Conservation (phyloP, 1,140 invertebrate genomes). For the Nylanderia fulva region DNA sequence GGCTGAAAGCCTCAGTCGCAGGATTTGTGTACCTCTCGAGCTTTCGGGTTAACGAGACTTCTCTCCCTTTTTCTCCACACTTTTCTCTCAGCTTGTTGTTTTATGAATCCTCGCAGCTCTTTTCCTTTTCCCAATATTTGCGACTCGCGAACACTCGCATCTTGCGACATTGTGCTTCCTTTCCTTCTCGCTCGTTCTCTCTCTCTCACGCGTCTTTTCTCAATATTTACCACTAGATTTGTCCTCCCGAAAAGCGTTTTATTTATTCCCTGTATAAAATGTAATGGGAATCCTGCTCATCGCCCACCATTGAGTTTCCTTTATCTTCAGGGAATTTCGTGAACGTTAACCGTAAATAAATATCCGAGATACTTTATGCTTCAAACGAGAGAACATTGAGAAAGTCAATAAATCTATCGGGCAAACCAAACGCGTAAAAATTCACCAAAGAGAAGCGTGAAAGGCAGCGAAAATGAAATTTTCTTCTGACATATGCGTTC, state of each 20-base stretch:
- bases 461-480: constrained; percentile 15
- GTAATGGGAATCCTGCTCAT: constrained; percentile 35
- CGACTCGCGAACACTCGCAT: constrained; percentile 35
- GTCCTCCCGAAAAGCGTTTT: constrained; percentile 20
- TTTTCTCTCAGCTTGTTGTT: not conserved
- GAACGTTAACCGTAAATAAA: constrained; percentile 43
- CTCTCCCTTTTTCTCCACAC: not conserved
- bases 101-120: constrained; percentile 48
- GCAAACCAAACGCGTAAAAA: not conserved
- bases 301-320: constrained; percentile 30
- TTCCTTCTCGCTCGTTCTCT: not conserved
- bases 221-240: constrained; percentile 54
- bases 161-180: constrained; percentile 12
- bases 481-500: not conserved
- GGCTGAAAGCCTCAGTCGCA: constrained; percentile 40
- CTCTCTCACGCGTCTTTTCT: constrained; percentile 24
- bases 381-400: constrained; percentile 24
- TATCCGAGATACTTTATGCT: constrained; percentile 20
- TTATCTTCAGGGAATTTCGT: constrained; percentile 32
- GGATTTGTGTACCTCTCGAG: constrained; percentile 24
- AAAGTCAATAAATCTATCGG: constrained; percentile 36
- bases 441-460: not conserved
- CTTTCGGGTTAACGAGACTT: constrained; percentile 66
- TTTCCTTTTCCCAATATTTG: constrained; percentile 63
- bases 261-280: constrained; percentile 31